These are phyloP conservation scores for Holothuria scabra DNA, from an alignment of 53 echinoderm and acorn worm species.

Conservation along the genomic window DNA sequence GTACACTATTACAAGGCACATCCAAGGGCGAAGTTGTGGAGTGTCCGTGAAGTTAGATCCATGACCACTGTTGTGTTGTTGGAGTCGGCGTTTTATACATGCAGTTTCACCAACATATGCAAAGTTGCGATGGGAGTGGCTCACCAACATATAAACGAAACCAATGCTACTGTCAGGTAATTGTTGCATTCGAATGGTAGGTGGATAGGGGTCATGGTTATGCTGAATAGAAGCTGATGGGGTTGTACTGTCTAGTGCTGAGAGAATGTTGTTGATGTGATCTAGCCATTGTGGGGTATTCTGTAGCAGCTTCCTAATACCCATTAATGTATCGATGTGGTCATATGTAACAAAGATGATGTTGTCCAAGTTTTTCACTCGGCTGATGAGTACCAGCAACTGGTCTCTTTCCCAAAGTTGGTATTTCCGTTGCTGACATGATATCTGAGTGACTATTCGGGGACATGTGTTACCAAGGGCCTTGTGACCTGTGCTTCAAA, in stretches of 20 bases:
- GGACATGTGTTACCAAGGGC: slow-evolving; percentile 45
- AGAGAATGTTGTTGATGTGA: slow-evolving; percentile 48
- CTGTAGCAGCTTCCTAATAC: slow-evolving; percentile 48
- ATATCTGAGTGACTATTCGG: slow-evolving; percentile 56
- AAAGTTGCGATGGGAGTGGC: slow-evolving; percentile 46
- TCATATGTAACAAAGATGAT: slow-evolving; percentile 47
- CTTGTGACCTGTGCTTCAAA: slow-evolving; percentile 50
- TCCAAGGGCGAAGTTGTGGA: slow-evolving; percentile 58
- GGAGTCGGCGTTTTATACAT: slow-evolving; percentile 21
- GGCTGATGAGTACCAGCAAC: slow-evolving; percentile 52
- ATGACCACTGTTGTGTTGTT: slow-evolving; percentile 43
- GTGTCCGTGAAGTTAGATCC: slow-evolving; percentile 54
- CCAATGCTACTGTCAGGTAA: slow-evolving; percentile 42
- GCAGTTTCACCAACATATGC: slow-evolving; percentile 61
- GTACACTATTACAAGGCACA: slow-evolving; percentile 58
- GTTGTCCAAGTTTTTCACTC: slow-evolving; percentile 52
- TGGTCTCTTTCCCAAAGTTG: slow-evolving; percentile 55
- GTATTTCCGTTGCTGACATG: slow-evolving; percentile 48
- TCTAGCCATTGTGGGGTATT: slow-evolving; percentile 51
- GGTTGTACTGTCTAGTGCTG: slow-evolving; percentile 36
- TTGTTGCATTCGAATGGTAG: slow-evolving; percentile 37
- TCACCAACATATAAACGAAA: slow-evolving; percentile 58
- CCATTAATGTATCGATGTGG: slow-evolving; percentile 44
- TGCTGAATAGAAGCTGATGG: slow-evolving; percentile 40
- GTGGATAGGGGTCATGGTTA: slow-evolving; percentile 42